These are phyloP conservation scores for Liparis tanakae DNA, from an alignment of 2,797 vertebrate genomes.

Conservation along the genomic window DNA sequence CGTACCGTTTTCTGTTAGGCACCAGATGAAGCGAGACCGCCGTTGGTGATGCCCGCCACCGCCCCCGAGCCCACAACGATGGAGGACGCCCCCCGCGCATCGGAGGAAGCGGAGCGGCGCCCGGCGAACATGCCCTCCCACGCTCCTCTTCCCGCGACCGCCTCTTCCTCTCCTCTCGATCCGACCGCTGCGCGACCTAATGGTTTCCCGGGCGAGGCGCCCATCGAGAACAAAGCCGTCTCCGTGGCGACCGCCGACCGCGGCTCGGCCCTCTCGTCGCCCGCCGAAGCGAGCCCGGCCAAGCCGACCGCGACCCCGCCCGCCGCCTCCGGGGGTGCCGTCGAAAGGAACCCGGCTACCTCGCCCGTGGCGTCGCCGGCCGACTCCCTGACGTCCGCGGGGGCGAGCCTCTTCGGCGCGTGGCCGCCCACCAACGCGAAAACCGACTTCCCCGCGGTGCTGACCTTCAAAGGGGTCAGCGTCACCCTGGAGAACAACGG, in stretches of 20 bases:
- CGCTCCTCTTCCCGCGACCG: neutral
- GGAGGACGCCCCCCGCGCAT: constrained; percentile 45
- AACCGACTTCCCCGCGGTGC: constrained; percentile 56
- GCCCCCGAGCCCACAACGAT: constrained; percentile 41
- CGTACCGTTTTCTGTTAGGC: constrained; percentile 36
- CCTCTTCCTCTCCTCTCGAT: constrained; percentile 5
- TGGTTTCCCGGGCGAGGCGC: constrained; percentile 10
- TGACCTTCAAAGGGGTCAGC: constrained; percentile 83
- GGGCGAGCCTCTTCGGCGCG: too few species aligned
- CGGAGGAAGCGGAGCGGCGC: constrained; percentile 32
- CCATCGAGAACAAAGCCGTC: constrained; percentile 57
- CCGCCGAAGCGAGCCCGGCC: constrained; percentile 70
- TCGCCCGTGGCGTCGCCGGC: constrained; percentile 55
- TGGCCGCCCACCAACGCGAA: neutral
- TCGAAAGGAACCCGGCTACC: constrained; percentile 53
- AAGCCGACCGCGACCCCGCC: constrained; percentile 49
- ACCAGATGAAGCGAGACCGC: constrained; percentile 45
- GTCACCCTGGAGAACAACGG: constrained; percentile 92
- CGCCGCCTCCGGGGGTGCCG: constrained; percentile 9
- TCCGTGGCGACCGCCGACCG: constrained; percentile 57
- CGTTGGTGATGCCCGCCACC: constrained; percentile 46
- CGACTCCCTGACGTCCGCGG: constrained; percentile 35
- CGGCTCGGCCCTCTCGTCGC: constrained; percentile 52
- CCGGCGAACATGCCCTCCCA: neutral
- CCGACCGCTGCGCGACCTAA: constrained; percentile 2